A percentile compares a stretch with the other conserved stretches of the same genome.
Conservation (phyloP, 2,113 vertebrate genomes). For the Hypomesus transpacificus region DNA sequence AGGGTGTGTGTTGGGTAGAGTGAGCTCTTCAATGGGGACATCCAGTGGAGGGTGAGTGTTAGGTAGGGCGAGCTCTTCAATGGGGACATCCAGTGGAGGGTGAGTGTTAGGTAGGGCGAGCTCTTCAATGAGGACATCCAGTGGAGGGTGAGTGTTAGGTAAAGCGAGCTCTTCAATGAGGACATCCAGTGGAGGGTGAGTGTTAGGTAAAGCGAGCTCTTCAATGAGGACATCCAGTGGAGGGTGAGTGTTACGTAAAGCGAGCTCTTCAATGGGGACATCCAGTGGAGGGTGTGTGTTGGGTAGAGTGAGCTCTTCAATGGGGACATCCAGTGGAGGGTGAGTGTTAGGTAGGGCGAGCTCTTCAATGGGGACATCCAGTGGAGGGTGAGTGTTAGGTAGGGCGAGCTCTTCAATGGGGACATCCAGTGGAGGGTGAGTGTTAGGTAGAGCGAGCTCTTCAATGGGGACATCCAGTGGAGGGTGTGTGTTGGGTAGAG, state of each 20-base stretch:
- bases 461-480: conserved; percentile 85
- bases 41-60: too few relatives aligned
- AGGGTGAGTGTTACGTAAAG: too few relatives aligned
- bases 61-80: conserved; percentile 68
- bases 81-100: too few relatives aligned
- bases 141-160: conserved; percentile 66
- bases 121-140: too few relatives aligned
- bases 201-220: too few relatives aligned
- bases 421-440: conserved; percentile 83
- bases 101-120: conserved; percentile 66
- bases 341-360: too few relatives aligned
- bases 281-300: conserved; percentile 84
- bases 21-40: too few relatives aligned
- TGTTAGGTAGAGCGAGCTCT: conserved; percentile 89
- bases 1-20: conserved; percentile 69
- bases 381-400: too few relatives aligned
- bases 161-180: conserved; percentile 87
- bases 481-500: too few relatives aligned
- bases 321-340: conserved; percentile 82
- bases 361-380: conserved; percentile 85
- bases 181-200: conserved; percentile 83
- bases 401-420: conserved; percentile 87
- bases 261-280: conserved; percentile 86
- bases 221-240: conserved; percentile 85
- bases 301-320: conserved; percentile 90